A percentile compares a stretch with the other conserved stretches of the same genome.
Evolutionary conservation across 2,888 invertebrate species (phyloP).

Genomic region (Orthosia cruda): DNA sequence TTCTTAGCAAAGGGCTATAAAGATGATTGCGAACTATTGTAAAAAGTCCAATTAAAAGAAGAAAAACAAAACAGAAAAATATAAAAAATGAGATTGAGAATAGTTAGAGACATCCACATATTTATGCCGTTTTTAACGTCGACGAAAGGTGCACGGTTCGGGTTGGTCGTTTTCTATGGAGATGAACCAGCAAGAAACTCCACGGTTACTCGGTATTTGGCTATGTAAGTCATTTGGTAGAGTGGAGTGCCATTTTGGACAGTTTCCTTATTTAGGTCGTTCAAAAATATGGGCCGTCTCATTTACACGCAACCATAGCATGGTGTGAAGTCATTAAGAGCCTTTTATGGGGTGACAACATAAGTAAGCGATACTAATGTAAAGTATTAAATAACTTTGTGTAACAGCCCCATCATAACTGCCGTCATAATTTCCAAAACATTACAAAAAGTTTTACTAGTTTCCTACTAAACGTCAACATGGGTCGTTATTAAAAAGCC

Average conservation of each 20-base stretch:
- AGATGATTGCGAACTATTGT: too few relatives aligned
- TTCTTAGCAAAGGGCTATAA: too few relatives aligned
- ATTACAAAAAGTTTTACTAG: neutral
- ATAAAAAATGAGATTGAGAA: too few relatives aligned
- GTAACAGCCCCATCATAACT: neutral
- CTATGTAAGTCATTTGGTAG: neutral
- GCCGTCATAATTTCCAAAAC: neutral
- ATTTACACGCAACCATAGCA: conserved; percentile 32
- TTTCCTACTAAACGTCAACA: neutral
- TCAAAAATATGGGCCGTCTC: conserved; percentile 19
- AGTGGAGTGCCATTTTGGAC: neutral
- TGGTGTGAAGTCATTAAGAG: conserved; percentile 23
- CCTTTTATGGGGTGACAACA: conserved; percentile 40
- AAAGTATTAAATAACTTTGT: conserved; percentile 22
- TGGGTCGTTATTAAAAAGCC: neutral
- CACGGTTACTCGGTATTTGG: too few relatives aligned
- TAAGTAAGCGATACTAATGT: conserved; percentile 5
- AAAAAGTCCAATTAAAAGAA: too few relatives aligned
- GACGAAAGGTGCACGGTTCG: too few relatives aligned
- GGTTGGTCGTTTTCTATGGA: too few relatives aligned
- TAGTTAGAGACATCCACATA: too few relatives aligned
- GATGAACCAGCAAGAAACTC: too few relatives aligned
- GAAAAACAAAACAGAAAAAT: too few relatives aligned
- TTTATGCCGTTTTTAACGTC: too few relatives aligned
- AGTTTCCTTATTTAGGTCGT: conserved; percentile 7